A percentile compares a stretch with the other conserved stretches of the same genome.
Evolutionary conservation across 2,113 vertebrate genomes (phyloP).

Genomic region (Dissostichus mawsoni): DNA sequence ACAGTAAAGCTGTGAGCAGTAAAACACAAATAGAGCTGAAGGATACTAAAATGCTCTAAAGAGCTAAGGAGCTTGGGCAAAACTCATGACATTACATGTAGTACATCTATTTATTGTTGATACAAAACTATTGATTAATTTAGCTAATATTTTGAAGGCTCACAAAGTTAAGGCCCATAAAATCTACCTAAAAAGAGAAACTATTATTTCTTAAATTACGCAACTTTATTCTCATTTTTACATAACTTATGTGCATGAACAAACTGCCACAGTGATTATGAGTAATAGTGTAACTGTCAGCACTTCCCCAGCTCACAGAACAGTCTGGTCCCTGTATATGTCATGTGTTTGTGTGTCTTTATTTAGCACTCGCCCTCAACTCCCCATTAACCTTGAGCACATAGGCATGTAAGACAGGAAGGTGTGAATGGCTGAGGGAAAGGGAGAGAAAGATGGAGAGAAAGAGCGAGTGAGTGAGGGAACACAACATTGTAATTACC

Average conservation of each 20-base stretch:
- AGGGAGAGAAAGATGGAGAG: conserved; percentile 28
- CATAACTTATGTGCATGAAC: background rate
- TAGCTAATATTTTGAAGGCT: background rate
- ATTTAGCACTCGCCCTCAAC: conserved; percentile 55
- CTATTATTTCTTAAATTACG: background rate
- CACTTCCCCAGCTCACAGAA: background rate
- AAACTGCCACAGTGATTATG: background rate
- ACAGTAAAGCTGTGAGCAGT: no score
- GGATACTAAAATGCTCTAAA: background rate
- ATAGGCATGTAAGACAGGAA: conserved; percentile 61
- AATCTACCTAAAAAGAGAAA: background rate
- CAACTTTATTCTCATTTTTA: background rate
- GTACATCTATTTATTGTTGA: background rate
- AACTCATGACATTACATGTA: background rate
- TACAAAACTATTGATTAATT: no score
- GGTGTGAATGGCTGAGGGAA: conserved; percentile 62
- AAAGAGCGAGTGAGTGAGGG: conserved; percentile 32
- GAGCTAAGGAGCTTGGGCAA: background rate
- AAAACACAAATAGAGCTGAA: no score
- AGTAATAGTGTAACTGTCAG: background rate
- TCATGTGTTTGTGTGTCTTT: conserved; percentile 46
- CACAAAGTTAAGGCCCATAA: background rate
- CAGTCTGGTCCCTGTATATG: background rate
- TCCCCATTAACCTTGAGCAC: conserved; percentile 73
- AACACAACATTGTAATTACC: conserved; percentile 74